phyloP scores from a whole-genome alignment of 2,113 vertebrate genomes.

The Gallinago undulata region DNA sequence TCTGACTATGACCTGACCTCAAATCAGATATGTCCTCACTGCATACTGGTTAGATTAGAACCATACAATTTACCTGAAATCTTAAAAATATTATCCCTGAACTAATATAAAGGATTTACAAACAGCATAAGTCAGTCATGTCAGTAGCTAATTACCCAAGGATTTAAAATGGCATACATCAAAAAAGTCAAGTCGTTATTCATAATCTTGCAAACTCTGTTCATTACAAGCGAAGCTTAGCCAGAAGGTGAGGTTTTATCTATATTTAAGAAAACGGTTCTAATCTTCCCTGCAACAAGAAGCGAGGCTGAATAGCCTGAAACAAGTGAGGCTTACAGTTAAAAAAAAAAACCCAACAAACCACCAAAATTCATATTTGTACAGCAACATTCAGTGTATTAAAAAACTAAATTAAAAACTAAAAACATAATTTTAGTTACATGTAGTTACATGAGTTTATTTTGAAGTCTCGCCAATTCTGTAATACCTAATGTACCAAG shows the following conservation, averaged over 20 bases:
- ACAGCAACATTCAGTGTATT: not conserved
- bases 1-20: not conserved
- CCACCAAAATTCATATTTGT: not conserved
- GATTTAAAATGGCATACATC: not conserved
- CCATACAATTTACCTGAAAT: not conserved
- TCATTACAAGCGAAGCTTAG: not conserved
- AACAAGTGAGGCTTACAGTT: not conserved
- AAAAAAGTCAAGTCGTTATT: not conserved
- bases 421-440: constrained; percentile 20
- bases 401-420: constrained; percentile 37
- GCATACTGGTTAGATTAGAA: not conserved
- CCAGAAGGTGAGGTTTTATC: not conserved
- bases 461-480: constrained; percentile 15
- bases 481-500: not conserved
- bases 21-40: not conserved
- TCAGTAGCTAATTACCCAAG: not conserved
- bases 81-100: not conserved
- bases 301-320: not conserved
- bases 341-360: not conserved
- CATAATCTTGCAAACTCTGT: not conserved
- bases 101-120: not conserved
- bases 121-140: not conserved
- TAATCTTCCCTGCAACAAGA: not conserved
- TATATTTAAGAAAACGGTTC: not conserved
- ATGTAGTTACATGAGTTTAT: constrained; percentile 27